These are phyloP conservation scores for Urosaurus nigricauda DNA, from an alignment of 2,797 vertebrate genomes.

Conservation along the genomic window DNA sequence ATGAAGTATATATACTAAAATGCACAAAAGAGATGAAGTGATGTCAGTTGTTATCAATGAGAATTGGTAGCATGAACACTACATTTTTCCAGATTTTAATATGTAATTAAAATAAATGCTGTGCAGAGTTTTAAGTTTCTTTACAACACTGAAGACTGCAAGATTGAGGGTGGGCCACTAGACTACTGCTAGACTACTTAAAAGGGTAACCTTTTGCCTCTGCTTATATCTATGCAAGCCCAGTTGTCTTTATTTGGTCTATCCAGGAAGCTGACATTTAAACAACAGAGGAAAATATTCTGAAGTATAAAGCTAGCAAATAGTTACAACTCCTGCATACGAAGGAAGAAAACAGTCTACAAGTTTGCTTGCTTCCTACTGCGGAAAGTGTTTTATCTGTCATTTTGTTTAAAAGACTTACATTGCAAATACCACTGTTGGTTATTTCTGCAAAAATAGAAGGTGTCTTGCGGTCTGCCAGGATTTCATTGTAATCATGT, in stretches of 20 bases:
- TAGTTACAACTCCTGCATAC: neutral
- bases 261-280: conserved; percentile 7
- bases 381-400: neutral
- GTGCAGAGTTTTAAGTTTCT: neutral
- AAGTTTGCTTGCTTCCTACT: conserved; percentile 9
- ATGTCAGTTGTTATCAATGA: neutral
- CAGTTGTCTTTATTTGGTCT: conserved; percentile 23
- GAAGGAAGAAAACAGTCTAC: neutral
- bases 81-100: neutral
- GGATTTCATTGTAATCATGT: conserved; percentile 48
- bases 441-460: conserved; percentile 44
- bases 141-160: neutral
- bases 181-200: neutral
- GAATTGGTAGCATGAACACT: neutral
- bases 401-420: conserved; percentile 33
- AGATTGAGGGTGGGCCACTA: neutral
- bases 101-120: neutral
- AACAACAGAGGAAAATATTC: conserved; percentile 25
- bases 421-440: conserved; percentile 22
- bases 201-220: neutral
- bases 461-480: conserved; percentile 31
- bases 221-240: neutral
- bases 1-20: neutral
- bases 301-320: neutral
- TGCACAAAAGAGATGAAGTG: neutral